These are phyloP conservation scores for Teleopsis dalmanni DNA, from an alignment of 1,140 invertebrate genomes.

Conservation along the genomic window DNA sequence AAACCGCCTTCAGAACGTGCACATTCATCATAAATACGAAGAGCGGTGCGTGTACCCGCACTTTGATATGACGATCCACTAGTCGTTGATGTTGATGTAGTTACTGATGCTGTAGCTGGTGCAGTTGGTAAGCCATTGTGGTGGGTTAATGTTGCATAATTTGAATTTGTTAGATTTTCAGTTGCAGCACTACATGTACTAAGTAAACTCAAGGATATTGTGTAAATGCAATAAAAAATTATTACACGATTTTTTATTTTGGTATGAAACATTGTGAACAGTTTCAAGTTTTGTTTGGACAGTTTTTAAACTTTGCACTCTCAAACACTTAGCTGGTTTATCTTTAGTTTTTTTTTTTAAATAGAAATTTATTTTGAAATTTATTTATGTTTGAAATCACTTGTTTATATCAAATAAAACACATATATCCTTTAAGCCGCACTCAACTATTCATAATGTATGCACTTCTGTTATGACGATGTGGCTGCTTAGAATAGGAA, in stretches of 20 bases:
- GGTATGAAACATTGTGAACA: not conserved
- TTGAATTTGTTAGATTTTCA: constrained; percentile 21
- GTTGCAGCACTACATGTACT: constrained; percentile 25
- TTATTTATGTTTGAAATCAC: constrained; percentile 5
- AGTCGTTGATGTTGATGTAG: not conserved
- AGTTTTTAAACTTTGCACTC: too few relatives aligned
- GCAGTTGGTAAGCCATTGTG: not conserved
- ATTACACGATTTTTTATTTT: constrained; percentile 12
- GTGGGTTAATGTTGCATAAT: not conserved
- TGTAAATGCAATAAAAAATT: constrained; percentile 14
- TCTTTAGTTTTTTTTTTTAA: constrained; percentile 22
- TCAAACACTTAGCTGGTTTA: not conserved
- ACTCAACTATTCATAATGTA: not conserved
- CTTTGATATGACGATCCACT: constrained; percentile 13
- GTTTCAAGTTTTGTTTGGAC: too few relatives aligned
- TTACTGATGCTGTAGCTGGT: constrained; percentile 9
- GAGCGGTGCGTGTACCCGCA: constrained; percentile 49
- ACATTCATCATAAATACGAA: constrained; percentile 58
- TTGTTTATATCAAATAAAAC: not conserved
- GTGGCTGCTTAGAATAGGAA: constrained; percentile 16
- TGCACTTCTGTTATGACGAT: not conserved
- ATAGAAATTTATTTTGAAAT: constrained; percentile 3
- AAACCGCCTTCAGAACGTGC: constrained; percentile 52
- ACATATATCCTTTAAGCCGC: not conserved
- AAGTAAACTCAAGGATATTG: constrained; percentile 16